These are phyloP conservation scores for Callionymus lyra DNA, from an alignment of 2,113 vertebrate species.

Conservation along the genomic window DNA sequence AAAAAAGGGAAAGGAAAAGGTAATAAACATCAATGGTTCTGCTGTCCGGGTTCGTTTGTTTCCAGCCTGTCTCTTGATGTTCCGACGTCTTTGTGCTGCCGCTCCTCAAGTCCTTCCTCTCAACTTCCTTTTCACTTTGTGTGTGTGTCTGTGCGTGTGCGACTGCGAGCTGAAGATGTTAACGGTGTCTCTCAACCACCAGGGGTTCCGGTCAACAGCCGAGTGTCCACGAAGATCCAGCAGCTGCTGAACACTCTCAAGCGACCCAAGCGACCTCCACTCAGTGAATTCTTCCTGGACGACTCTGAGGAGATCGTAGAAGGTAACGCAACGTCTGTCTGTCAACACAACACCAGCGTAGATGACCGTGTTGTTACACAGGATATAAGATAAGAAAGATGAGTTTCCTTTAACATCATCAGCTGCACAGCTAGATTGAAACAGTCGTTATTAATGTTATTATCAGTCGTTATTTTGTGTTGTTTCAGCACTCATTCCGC, in stretches of 20 bases:
- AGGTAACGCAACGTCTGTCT: conserved; percentile 62
- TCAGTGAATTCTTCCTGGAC: conserved; percentile 93
- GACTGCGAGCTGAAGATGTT: conserved; percentile 37
- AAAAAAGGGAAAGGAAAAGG: conserved; percentile 66
- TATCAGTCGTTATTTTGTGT: too few species aligned
- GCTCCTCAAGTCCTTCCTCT: conserved; percentile 12
- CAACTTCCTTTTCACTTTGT: conserved; percentile 13
- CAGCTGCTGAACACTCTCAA: conserved; percentile 97
- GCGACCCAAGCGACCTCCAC: conserved; percentile 86
- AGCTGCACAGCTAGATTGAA: too few species aligned
- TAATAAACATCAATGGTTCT: conserved; percentile 51
- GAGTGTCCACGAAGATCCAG: conserved; percentile 97
- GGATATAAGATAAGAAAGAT: too few species aligned
- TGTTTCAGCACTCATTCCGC: too few species aligned
- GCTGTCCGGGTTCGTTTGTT: conserved; percentile 37
- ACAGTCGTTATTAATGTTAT: too few species aligned
- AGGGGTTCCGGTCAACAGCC: conserved; percentile 89
- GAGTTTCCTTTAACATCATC: too few species aligned
- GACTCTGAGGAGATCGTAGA: conserved; percentile 97
- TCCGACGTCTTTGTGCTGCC: conserved; percentile 29
- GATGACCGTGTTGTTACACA: too few species aligned
- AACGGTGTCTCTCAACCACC: conserved; percentile 42
- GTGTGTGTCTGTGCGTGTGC: conserved; percentile 25
- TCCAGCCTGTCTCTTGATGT: conserved; percentile 37
- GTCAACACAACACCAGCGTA: too few species aligned